Conservation (phyloP, 2,888 invertebrate genomes). For the Paralinhomoeus sp. region DNA sequence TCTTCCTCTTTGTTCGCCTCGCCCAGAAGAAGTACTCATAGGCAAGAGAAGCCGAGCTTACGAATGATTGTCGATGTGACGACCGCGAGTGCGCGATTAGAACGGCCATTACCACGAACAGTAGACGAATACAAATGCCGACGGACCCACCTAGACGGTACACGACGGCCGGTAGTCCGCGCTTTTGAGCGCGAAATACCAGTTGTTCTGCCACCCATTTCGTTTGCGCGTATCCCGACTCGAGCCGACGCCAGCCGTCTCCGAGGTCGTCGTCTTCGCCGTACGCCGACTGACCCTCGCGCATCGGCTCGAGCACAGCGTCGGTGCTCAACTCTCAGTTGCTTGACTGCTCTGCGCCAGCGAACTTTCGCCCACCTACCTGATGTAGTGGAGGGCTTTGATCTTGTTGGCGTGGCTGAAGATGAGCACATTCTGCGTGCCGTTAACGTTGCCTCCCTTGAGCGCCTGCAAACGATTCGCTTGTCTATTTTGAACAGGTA, state of each 20-base stretch:
- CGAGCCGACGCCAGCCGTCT: slow-evolving; percentile 14
- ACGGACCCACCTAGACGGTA: slow-evolving; percentile 26
- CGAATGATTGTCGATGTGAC: too few relatives aligned
- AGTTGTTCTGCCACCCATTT: slow-evolving; percentile 31
- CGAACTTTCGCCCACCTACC: slow-evolving; percentile 15
- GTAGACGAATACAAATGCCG: too few relatives aligned
- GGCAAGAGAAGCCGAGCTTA: too few relatives aligned
- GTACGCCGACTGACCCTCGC: slow-evolving; percentile 21
- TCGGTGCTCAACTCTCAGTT: slow-evolving; percentile 22
- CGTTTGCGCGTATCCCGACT: slow-evolving; percentile 28
- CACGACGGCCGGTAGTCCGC: slow-evolving; percentile 27
- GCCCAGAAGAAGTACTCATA: too few relatives aligned
- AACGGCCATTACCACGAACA: too few relatives aligned
- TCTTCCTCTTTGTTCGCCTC: too few relatives aligned
- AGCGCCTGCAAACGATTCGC: slow-evolving; percentile 28
- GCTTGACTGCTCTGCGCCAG: not conserved
- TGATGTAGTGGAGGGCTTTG: slow-evolving; percentile 29
- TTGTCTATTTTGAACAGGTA: too few relatives aligned
- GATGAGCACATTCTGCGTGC: slow-evolving; percentile 28
- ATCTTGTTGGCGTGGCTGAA: slow-evolving; percentile 29
- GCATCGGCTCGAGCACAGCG: slow-evolving; percentile 27
- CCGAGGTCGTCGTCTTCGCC: slow-evolving; percentile 21
- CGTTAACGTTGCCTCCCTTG: slow-evolving; percentile 28
- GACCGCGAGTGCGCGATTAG: too few relatives aligned
- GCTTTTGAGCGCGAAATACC: slow-evolving; percentile 21